Base-by-base conservation (phyloP, 2,888 invertebrate genomes). In the Agriotes lineatus region DNA sequence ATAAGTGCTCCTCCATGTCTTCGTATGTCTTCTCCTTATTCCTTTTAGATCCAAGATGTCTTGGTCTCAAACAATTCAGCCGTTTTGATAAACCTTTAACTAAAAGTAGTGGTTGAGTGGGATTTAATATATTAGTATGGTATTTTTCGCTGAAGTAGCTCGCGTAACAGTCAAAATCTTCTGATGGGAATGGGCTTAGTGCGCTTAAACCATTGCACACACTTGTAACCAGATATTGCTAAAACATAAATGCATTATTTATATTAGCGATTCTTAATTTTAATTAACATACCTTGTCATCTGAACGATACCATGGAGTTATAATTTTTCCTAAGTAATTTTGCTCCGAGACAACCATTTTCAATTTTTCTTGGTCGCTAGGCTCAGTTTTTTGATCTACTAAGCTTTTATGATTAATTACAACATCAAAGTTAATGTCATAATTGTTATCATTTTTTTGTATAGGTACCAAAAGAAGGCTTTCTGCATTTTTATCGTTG, bases 141-240 rank as follows among this genome's bases (percentile, higher is more conserved):
- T 98, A 96, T 81, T 93, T 95, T 6, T 86, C 85, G 0, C 85
- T 81, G 79, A 92, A 96, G 80, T 98, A 98, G 10, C 91, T 87
- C 4, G 87, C 88, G 79, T 91, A 99, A 0, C 90, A 89, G 0
- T 76, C 71, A 70, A 85, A 90, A 1, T 88, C 86, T 0, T 85
- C 82, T 1, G 87, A 88, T 0, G 92, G 92, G 81, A 96, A 96
- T 2, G 79, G 73, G 12, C 91, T 92, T 3, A 82, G 58, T 0
- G 95, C 92, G 2, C 86, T 90, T 79, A 90, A 81, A 73, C 93
- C 87, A 7, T 88, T 85, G 42, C 90, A 87, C 4, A 95, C 89
- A 76, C 89, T 86, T 0, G 92, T 89, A 0, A 95, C 93, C 20
- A 94, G 84, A 79, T 93, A 93, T 18, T 83, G 77, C 84, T 86